Evolutionary conservation across 1,140 invertebrate species (phyloP).

Genomic region (Mya arenaria): DNA sequence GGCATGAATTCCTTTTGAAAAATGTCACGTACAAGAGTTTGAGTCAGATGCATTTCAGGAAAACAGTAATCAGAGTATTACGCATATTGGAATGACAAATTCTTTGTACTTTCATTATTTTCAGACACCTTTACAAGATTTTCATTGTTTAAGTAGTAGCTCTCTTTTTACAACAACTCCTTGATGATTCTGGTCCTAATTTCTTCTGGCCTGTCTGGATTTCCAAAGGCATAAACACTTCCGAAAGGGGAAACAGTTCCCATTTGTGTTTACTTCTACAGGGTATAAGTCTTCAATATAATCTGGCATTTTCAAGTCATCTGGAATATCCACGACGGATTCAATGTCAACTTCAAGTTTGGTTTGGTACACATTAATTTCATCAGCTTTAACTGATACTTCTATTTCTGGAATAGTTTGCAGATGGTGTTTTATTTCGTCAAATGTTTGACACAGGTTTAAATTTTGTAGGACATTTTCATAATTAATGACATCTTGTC

Average conservation of each 20-base stretch:
- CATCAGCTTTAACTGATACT: neutral
- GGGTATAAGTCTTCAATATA: neutral
- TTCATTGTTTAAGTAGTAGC: conserved; percentile 11
- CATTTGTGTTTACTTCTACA: conserved; percentile 14
- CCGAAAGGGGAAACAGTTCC: conserved; percentile 23
- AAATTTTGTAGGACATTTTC: neutral
- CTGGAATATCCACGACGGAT: neutral
- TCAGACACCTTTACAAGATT: neutral
- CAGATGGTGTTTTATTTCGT: neutral
- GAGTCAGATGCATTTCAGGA: neutral
- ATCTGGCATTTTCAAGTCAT: conserved; percentile 15
- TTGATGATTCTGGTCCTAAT: conserved; percentile 1
- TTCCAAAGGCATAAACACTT: conserved; percentile 12
- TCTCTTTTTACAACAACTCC: conserved; percentile 11
- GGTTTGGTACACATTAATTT: neutral
- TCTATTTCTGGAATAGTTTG: conserved; percentile 11
- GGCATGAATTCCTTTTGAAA: conserved; percentile 1
- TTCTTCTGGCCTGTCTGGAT: neutral
- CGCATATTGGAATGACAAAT: neutral
- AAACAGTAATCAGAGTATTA: conserved; percentile 13
- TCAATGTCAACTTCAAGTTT: conserved; percentile 13
- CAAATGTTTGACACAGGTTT: neutral
- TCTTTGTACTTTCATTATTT: neutral
- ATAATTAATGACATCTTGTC: neutral
- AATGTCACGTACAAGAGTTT: neutral